Percentiles rank a stretch among this genome's conserved stretches.
Conservation (phyloP, 2,113 vertebrate genomes). For the Talpa occidentalis region DNA sequence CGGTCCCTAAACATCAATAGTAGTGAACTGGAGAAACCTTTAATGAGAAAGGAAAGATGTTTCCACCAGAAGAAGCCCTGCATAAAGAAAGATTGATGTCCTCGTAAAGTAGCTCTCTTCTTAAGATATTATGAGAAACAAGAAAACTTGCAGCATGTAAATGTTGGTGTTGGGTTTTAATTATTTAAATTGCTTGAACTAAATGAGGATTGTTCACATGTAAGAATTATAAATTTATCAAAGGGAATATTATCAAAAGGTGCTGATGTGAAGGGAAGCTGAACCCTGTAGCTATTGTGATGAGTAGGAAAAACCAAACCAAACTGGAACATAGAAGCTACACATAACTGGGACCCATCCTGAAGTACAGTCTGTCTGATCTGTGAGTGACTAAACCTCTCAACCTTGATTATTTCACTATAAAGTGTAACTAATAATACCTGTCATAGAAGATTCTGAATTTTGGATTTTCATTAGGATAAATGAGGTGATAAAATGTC, state of each 20-base stretch:
- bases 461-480: conserved; percentile 15
- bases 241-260: not conserved
- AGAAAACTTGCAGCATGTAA: not conserved
- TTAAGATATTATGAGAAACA: not conserved
- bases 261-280: not conserved
- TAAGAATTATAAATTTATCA: not conserved
- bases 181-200: not conserved
- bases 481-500: not conserved
- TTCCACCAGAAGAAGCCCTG: not conserved
- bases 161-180: not conserved
- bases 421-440: not conserved
- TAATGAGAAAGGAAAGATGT: not conserved
- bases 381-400: not conserved
- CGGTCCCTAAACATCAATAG: not conserved
- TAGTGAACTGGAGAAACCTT: not conserved
- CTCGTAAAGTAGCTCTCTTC: not conserved
- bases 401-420: not conserved
- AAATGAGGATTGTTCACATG: not conserved
- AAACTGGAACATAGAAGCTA: not conserved
- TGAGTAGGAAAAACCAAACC: not conserved
- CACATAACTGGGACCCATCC: not conserved
- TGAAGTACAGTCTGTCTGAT: not conserved
- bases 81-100: not conserved
- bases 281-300: not conserved
- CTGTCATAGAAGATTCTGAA: not conserved